Evolutionary conservation across 2,888 invertebrate species (phyloP), one percentile per base, ranked within the genome.

Genomic region (Neoascia interrupta): DNA sequence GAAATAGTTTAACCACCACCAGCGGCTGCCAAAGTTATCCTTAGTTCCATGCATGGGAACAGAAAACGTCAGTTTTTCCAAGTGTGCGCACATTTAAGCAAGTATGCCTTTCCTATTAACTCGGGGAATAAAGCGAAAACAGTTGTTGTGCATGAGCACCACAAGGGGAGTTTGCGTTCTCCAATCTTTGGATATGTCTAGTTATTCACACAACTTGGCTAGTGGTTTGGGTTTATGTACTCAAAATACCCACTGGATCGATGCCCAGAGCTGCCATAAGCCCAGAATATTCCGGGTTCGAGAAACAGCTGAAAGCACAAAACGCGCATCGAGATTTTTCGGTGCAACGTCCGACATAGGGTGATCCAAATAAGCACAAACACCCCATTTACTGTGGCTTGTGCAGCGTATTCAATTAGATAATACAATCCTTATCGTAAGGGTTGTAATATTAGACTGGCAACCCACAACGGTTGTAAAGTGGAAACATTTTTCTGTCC

Each of bases 51-150:
- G 45, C 37, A 28, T 37, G 47, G 72, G 19, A 72, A 64, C n/a
- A n/a, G n/a, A n/a, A n/a, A n/a, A n/a, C n/a, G 16, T 37, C 21
- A 37, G 21, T 16, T n/a, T n/a, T n/a, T 74, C 6, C 31, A 61
- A 61, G 39, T 39, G 60, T 53, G 54, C 41, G 54, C 54, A 51
- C 60, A 56, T 75, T 75, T 56, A 28, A 56, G 49, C 36, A 73
- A 58, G 56, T 36, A 63, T 75, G 69, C n/a, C n/a, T n/a, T n/a
- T n/a, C n/a, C n/a, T n/a, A 75, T 75, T 75, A 75, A 75, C 54
- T n/a, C n/a, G n/a, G n/a, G n/a, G n/a, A n/a, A n/a, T n/a, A n/a
- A n/a, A n/a, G n/a, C n/a, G n/a, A n/a, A 75, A 69, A 51, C 69
- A 69, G 36, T 63, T 69, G 61, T 47, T 68, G 68, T 34, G n/a